Evolutionary conservation across 2,888 invertebrate genomes (phyloP), one percentile per base, ranked within the genome.

Genomic region (Cerastis leucographa): DNA sequence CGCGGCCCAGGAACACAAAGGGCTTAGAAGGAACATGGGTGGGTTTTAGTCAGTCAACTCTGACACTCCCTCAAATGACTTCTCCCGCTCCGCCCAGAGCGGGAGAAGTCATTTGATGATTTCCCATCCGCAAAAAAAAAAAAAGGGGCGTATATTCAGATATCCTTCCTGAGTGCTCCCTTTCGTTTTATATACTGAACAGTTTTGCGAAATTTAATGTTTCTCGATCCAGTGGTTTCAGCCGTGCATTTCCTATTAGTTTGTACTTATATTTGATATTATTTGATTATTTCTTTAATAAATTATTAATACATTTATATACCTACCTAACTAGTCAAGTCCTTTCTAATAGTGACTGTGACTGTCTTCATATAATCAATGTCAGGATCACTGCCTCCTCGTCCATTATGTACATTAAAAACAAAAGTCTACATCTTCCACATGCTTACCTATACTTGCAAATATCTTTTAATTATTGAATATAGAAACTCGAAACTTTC

Each of bases 331-430:
- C 12, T 40, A 69, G 19, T 25, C 17, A 25, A 70, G 1, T 49
- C 72, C 4, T 70, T 29, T 29, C 14, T 29, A 29, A 17, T 1
- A 56, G 19, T 4, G 12, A 25, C 14, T 77, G 29, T 40, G 46
- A 44, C 42, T 51, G 40, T 19, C 35, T 40, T 7, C 49, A 49
- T 46, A 64, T 25, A 25, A 9, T 25, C 69, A 61, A 35, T 49
- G 17, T 2, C 25, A 51, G 17, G 40, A 25, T 35, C 17, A n/a
- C 29, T 40, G 78, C 22, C 54, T 35, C 12, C 59, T 46, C 22
- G 40, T 68, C 29, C 29, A 54, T n/a, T 42, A 54, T 0, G 14
- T 14, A 80, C 61, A n/a, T 74, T 61, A 42, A 42, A 46, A 73
- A 25, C 46, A 73, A 29, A 71, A 6, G 49, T 14, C 64, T 64